Base-by-base conservation (phyloP, 1,140 invertebrate genomes). In the Bombus sibiricus region DNA sequence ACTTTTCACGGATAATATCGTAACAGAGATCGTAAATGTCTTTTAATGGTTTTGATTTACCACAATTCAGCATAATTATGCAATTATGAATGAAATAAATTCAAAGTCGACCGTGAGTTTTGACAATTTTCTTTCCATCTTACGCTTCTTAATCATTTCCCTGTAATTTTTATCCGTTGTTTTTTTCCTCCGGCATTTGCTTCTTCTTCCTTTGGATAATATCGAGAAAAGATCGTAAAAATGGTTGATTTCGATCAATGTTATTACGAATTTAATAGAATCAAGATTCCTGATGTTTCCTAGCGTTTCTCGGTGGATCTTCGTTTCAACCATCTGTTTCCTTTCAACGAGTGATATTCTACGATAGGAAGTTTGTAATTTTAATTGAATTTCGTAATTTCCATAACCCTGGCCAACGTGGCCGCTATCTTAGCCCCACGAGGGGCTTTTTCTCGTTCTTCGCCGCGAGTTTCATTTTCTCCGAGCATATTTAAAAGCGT, bases 331-430 rank as follows among this genome's bases (percentile, higher is more conserved):
- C 8, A n/a, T 62, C 37, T 64, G 75, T 41, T 62, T 59, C 34
- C 57, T 37, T 62, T 77, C 57, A 18, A 12, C 22, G 25, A 12
- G 1, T 12, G 37, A 10, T n/a, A 39, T 76, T 39, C 53, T 22
- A 9, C 12, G 75, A 39, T 25, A 15, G 75, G 15, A 37, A 62
- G 75, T 66, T 78, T 66, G 75, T 76, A 76, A 78, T 78, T 78
- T 78, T 41, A 78, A 78, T 78, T 59, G 64, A 78, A 78, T 78
- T 78, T 78, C 75, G 64, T 78, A 78, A 78, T 78, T 78, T 64
- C 75, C 75, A 78, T 78, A 78, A 78, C 57, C 75, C 59, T 6
- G 3, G 37, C 12, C 39, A 8, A 13, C 22, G 28, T 39, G 9
- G 57, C 10, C n/a, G 28, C 41, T 78, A 78, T 78, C 75, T 39